Base-by-base conservation (phyloP, 2,113 vertebrate species). In the Andinoacara biseriatus region DNA sequence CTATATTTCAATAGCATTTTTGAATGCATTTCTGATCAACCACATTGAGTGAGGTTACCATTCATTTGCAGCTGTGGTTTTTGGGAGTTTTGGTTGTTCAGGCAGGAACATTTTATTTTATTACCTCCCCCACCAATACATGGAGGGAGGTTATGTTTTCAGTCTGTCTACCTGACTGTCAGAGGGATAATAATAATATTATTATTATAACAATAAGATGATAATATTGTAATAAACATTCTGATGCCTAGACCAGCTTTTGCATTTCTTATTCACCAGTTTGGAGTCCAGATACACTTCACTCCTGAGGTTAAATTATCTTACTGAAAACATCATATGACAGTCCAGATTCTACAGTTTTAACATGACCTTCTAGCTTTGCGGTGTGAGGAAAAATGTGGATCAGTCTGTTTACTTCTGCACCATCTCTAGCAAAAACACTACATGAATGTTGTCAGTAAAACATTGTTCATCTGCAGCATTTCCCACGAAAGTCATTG, bases 401-500 rank as follows among this genome's bases (percentile, higher is more conserved):
- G 33, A 60, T 76, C 35, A 9, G 18, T 60, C 29, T 84, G 67
- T 46, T 35, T 58, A 57, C 52, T 24, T 63, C 79, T 76, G 14
- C 49, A 18, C 5, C 1, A 35, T 13, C 61, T 76, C n/a, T 40
- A 77, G 80, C 38, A 63, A 83, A 72, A 90, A 86, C 72, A 59
- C 74, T 62, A 74, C 26, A 33, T 24, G 20, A 63, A n/a, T 77
- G 75, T 85, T 33, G 77, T 88, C 79, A 83, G 81, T 60, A 61
- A 90, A 86, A 81, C 76, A 78, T 24, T 87, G 83, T 84, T 84
- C n/a, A 61, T 78, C 35, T 74, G 13, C 20, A 49, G 29, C 8
- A 24, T 90, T 86, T 85, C 79, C 82, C 62, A 75, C 54, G 24
- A 87, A 91, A 91, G 81, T 76, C 88, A 90, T 90, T 89, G 84